Evolutionary conservation across 2,113 vertebrate species (phyloP).

Genomic region (Taxidea taxus): DNA sequence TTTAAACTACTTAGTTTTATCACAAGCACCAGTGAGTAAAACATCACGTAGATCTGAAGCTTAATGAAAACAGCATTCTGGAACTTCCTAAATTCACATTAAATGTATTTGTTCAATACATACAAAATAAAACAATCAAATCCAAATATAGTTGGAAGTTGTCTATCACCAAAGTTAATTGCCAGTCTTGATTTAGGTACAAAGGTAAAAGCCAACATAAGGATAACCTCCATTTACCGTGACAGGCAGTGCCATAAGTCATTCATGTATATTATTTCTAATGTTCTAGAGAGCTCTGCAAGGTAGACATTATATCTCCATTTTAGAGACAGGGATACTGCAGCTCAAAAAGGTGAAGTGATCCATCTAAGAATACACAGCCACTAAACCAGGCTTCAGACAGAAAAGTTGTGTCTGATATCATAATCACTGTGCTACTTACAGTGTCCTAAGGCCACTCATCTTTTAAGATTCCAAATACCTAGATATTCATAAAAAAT

Average conservation of each 20-base stretch:
- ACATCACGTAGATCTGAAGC: background rate
- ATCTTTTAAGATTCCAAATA: background rate
- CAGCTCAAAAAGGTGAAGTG: background rate
- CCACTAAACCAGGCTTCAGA: background rate
- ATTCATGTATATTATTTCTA: background rate
- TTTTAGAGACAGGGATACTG: background rate
- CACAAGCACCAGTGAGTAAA: background rate
- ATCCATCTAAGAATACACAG: background rate
- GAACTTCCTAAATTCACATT: background rate
- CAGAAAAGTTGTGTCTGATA: background rate
- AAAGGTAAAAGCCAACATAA: background rate
- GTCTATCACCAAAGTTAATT: background rate
- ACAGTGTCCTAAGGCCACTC: background rate
- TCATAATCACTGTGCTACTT: background rate
- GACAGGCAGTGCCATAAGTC: background rate
- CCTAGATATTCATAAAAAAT: background rate
- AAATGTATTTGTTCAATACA: background rate
- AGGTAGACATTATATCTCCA: background rate
- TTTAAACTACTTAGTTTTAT: constrained; percentile 22
- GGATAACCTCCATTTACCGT: background rate
- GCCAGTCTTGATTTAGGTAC: background rate
- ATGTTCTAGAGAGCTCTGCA: background rate
- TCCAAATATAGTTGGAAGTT: background rate
- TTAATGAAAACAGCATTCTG: background rate
- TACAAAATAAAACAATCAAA: background rate